These are phyloP conservation scores for Sesia bembeciformis DNA, from an alignment of 2,888 invertebrate species.

Conservation along the genomic window DNA sequence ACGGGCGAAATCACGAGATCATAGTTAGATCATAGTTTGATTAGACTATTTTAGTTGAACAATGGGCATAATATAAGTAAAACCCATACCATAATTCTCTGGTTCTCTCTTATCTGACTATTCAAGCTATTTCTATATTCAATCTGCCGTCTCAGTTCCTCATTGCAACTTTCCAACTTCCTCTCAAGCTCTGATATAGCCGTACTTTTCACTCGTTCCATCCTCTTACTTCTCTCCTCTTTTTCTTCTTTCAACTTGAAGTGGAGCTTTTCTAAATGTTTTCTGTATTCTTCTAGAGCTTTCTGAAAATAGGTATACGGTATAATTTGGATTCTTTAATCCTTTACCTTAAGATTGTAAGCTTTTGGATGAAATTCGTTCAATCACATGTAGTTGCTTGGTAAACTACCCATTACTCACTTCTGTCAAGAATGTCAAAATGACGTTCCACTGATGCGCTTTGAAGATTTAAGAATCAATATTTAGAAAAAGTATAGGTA, in stretches of 20 bases:
- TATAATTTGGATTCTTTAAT: neutral
- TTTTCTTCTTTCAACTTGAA: constrained; percentile 28
- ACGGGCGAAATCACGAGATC: no score
- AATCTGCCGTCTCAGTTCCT: constrained; percentile 41
- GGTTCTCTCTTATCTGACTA: constrained; percentile 44
- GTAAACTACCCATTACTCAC: neutral
- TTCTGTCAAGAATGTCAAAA: neutral
- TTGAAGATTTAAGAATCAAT: no score
- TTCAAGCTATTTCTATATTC: constrained; percentile 44
- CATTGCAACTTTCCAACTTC: constrained; percentile 35
- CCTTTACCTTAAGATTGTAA: neutral
- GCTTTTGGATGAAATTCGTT: neutral
- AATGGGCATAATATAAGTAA: no score
- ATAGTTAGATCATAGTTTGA: no score
- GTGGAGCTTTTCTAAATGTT: constrained; percentile 31
- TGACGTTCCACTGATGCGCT: no score
- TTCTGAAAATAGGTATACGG: constrained; percentile 25
- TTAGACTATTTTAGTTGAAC: no score
- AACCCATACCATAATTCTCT: constrained; percentile 32
- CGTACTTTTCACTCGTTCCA: constrained; percentile 40
- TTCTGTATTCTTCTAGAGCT: constrained; percentile 43
- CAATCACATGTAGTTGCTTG: neutral
- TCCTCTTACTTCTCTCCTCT: constrained; percentile 26
- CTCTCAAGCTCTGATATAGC: constrained; percentile 39
- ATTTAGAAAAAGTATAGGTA: no score